Evolutionary conservation across 2,888 invertebrate species (phyloP), one percentile per base, ranked within the genome.

Genomic region (Embidobia sp.): DNA sequence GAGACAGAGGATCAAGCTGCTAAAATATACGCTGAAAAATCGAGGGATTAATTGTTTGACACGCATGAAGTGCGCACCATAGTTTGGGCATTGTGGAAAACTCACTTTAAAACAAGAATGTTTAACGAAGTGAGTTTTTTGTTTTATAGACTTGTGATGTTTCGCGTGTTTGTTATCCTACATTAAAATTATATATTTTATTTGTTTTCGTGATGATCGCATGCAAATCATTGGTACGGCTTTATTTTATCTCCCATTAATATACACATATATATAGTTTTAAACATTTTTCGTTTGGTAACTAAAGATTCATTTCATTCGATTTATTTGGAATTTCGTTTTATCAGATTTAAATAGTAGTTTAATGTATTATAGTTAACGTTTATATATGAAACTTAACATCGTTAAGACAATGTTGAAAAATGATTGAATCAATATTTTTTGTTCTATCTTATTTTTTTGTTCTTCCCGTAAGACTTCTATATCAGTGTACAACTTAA

Each of bases 21-120:
- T 67, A 77, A 77, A 77, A 77, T 77, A 77, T 61, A 69, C 69
- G 69, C 64, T 78, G 78, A 78, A 78, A 78, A 78, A 78, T 78
- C 78, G 74, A 37, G 59, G 78, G 73, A 78, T 78, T 74, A 78
- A 70, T 74, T 74, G 64, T 74, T 74, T 70, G 78, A 78, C 78
- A 78, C 78, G 78, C 78, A 70, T 78, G 46, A 37, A 74, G 73
- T 59, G 53, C 40, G 29, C 51, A 22, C 44, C 18, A 27, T 57
- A 61, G 67, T 69, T 59, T 63, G 49, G 59, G 63, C 63, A 73
- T 61, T 73, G 77, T 51, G 78, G 69, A 78, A 78, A 64, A 70
- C 78, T 69, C 74, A 53, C 64, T 70, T 74, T 67, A 74, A 77
- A 74, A 78, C 78, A 78, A 78, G 74, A 67, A 74, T 74, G 74